Conservation (phyloP, 2,797 vertebrate species). For the Cynopterus sphinx region DNA sequence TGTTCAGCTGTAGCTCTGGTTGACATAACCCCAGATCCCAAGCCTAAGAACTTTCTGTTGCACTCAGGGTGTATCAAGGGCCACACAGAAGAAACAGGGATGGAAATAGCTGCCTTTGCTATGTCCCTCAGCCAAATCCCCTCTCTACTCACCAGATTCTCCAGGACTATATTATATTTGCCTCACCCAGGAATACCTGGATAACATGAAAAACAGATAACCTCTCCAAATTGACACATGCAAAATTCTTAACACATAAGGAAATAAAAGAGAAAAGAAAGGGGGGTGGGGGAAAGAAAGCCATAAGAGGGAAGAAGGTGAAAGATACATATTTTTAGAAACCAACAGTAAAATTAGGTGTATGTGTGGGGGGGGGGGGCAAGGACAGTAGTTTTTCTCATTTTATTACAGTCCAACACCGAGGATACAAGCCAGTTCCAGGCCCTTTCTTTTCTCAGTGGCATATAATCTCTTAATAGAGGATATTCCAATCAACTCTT, state of each 20-base stretch:
- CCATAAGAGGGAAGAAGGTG: neutral
- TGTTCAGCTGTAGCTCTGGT: neutral
- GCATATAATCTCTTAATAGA: constrained; percentile 60
- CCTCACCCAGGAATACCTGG: neutral
- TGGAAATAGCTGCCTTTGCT: neutral
- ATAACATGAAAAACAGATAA: neutral
- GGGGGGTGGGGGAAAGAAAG: neutral
- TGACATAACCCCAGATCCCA: neutral
- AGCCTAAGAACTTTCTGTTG: neutral
- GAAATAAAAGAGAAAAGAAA: neutral
- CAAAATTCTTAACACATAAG: constrained; percentile 1
- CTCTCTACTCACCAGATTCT: neutral
- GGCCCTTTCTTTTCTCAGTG: neutral
- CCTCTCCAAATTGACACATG: neutral
- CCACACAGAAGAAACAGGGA: neutral
- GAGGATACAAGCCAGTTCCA: neutral
- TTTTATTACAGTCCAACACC: neutral
- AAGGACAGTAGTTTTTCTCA: neutral
- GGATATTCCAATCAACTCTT: constrained; percentile 47
- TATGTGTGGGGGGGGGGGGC: rapidly evolving
- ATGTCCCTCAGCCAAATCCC: neutral
- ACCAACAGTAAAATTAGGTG: neutral
- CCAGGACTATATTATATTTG: neutral
- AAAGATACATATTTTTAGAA: constrained; percentile 19
- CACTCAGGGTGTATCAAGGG: neutral